These are phyloP conservation scores for Argyra leucocephala DNA, from an alignment of 2,888 invertebrate species.

Conservation along the genomic window DNA sequence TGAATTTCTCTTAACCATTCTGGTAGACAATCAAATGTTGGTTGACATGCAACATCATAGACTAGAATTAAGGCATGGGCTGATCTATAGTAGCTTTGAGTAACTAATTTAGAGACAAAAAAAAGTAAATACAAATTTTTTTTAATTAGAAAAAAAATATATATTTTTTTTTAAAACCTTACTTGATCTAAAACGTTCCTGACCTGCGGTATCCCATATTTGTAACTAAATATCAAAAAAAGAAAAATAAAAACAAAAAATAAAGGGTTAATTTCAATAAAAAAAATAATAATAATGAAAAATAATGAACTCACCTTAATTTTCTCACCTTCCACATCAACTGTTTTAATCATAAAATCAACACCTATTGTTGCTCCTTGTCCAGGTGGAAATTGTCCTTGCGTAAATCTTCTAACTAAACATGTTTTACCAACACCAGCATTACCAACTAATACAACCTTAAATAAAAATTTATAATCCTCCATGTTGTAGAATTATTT, in stretches of 20 bases:
- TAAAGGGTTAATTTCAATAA: slow-evolving; percentile 10
- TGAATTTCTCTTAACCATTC: slow-evolving; percentile 97
- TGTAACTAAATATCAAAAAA: slow-evolving; percentile 59
- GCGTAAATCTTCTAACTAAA: slow-evolving; percentile 90
- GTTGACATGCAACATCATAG: slow-evolving; percentile 95
- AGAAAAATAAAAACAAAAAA: neutral
- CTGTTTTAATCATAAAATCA: slow-evolving; percentile 99
- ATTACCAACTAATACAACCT: slow-evolving; percentile 96
- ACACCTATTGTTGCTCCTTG: slow-evolving; percentile 98
- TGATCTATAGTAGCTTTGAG: slow-evolving; percentile 90
- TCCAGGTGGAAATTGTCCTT: slow-evolving; percentile 96
- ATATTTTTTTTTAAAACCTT: neutral
- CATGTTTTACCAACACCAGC: slow-evolving; percentile 98
- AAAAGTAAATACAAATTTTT: neutral
- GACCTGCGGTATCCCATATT: slow-evolving; percentile 99
- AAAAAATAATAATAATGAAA: slow-evolving; percentile 7
- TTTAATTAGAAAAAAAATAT: neutral
- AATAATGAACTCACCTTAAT: slow-evolving; percentile 58
- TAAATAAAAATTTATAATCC: slow-evolving; percentile 98
- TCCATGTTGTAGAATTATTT: slow-evolving; percentile 56
- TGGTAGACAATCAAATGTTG: slow-evolving; percentile 92
- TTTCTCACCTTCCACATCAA: slow-evolving; percentile 92
- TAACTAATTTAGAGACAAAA: neutral
- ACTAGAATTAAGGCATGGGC: slow-evolving; percentile 95
- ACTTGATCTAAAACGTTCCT: slow-evolving; percentile 91